Conservation (phyloP, 1,140 invertebrate genomes). For the Onthophagus taurus region DNA sequence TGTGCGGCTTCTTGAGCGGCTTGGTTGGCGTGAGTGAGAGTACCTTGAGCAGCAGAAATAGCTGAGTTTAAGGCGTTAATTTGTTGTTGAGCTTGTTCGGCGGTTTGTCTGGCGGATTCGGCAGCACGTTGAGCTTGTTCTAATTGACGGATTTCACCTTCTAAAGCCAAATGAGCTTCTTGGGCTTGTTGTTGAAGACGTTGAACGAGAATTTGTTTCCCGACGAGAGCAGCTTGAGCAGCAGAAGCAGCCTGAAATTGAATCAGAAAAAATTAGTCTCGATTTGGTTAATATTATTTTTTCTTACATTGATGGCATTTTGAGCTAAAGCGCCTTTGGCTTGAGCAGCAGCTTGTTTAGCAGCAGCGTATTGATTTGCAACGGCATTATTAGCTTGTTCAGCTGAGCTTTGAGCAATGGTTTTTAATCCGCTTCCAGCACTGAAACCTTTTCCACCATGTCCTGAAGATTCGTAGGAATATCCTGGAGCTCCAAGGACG, state of each 20-base stretch:
- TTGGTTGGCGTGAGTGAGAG: conserved; percentile 50
- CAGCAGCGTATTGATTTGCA: conserved; percentile 53
- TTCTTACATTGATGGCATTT: conserved; percentile 49
- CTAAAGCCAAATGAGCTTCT: conserved; percentile 50
- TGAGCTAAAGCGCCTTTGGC: conserved; percentile 61
- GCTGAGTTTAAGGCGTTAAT: conserved; percentile 45
- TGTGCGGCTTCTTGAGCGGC: conserved; percentile 55
- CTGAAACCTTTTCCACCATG: conserved; percentile 27
- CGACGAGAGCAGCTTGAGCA: conserved; percentile 56
- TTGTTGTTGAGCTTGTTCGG: conserved; percentile 58
- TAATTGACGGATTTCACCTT: conserved; percentile 55
- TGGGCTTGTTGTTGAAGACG: conserved; percentile 55
- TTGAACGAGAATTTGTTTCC: conserved; percentile 50
- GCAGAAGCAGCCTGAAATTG: conserved; percentile 45
- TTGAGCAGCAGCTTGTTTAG: conserved; percentile 55
- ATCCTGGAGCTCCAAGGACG: not conserved
- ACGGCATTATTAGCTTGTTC: conserved; percentile 61
- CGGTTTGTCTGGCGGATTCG: conserved; percentile 49
- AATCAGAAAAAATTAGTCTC: not conserved
- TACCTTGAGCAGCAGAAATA: conserved; percentile 57
- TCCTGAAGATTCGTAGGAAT: not conserved
- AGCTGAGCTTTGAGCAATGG: conserved; percentile 56
- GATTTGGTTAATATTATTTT: not conserved
- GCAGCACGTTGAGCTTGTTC: conserved; percentile 56
- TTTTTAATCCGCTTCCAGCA: conserved; percentile 37